These are phyloP conservation scores for Chionis minor DNA, from an alignment of 2,113 vertebrate genomes.

Conservation along the genomic window DNA sequence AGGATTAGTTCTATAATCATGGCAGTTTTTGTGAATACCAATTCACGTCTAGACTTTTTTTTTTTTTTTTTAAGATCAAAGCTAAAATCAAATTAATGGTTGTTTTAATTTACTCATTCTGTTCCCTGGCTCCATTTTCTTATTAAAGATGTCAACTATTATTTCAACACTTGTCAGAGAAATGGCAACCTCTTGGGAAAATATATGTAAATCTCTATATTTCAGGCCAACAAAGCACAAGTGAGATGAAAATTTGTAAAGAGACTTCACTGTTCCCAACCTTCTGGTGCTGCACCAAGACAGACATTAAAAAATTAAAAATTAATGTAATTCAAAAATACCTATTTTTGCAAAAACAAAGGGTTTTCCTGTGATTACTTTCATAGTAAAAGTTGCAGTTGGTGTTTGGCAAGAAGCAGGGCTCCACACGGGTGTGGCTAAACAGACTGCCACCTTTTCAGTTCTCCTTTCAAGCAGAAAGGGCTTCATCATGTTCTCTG, in stretches of 20 bases:
- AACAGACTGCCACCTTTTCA: neutral
- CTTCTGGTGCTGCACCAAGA: neutral
- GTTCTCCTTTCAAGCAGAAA: neutral
- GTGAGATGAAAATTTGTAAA: neutral
- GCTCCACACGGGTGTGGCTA: neutral
- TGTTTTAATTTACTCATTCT: slow-evolving; percentile 2
- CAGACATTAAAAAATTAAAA: neutral
- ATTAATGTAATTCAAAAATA: neutral
- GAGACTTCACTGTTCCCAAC: neutral
- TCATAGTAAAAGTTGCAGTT: neutral
- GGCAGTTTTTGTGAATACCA: neutral
- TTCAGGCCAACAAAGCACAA: neutral
- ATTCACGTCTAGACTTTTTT: neutral
- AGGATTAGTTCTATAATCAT: neutral
- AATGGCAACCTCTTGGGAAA: neutral
- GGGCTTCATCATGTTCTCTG: neutral
- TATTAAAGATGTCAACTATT: neutral
- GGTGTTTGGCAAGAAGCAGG: neutral
- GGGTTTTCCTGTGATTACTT: neutral
- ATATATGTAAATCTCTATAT: neutral
- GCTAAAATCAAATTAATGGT: neutral
- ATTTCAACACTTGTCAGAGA: slow-evolving; percentile 1
- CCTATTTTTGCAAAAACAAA: neutral
- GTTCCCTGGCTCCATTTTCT: neutral
- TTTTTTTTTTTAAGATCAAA: neutral